Evolutionary conservation across 2,113 vertebrate genomes (phyloP).

Genomic region (Neodon shergylaensis): DNA sequence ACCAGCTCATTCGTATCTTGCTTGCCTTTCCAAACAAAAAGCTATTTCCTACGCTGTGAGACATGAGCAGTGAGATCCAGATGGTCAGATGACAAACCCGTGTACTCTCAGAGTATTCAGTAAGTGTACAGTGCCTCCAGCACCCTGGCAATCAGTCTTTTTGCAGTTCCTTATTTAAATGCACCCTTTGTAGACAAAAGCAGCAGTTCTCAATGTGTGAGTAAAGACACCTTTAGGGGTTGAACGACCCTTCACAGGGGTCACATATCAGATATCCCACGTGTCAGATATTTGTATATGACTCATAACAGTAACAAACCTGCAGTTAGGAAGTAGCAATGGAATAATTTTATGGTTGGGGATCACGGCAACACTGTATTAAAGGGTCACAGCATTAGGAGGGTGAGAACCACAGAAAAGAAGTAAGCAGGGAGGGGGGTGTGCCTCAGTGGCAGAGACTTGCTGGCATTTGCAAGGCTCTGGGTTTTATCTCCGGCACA

Average conservation of each 20-base stretch:
- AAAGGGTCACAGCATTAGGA: neutral
- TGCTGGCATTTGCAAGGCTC: neutral
- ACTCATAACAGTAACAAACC: neutral
- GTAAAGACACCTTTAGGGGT: neutral
- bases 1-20: neutral
- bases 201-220: neutral
- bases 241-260: neutral
- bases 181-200: neutral
- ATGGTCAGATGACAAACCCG: neutral
- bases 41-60: neutral
- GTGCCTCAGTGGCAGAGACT: neutral
- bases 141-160: neutral
- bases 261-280: neutral
- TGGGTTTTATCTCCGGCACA: neutral
- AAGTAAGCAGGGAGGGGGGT: rapidly evolving
- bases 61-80: neutral
- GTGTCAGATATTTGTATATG: neutral
- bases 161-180: neutral
- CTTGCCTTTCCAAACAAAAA: neutral
- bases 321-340: neutral
- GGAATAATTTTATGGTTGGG: neutral
- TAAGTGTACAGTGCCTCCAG: neutral
- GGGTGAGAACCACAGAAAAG: neutral
- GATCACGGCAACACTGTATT: neutral
- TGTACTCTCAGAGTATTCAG: neutral